phyloP scores from a whole-genome alignment of 2,888 invertebrate genomes.

The Anodontia alba region DNA sequence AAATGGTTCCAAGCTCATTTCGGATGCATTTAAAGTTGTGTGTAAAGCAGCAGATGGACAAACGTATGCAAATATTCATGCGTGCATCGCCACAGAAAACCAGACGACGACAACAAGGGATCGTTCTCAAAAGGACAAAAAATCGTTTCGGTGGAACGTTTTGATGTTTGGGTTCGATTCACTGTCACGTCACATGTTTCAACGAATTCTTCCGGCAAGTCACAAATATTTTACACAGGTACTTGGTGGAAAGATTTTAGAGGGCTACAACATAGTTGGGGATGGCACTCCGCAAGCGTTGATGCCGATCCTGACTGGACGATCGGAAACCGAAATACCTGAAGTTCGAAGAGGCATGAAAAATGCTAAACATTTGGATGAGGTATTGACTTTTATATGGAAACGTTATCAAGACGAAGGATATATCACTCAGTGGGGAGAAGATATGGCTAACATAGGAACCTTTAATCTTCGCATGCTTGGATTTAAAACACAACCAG shows the following conservation, averaged over 20 bases:
- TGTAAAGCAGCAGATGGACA: conserved; percentile 75
- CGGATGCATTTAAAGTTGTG: conserved; percentile 80
- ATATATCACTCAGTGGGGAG: conserved; percentile 91
- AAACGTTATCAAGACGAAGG: conserved; percentile 88
- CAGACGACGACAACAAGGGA: background rate
- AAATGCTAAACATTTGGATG: conserved; percentile 89
- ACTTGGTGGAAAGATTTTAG: conserved; percentile 87
- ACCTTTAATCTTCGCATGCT: conserved; percentile 96
- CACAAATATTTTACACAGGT: conserved; percentile 75
- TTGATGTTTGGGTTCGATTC: conserved; percentile 96
- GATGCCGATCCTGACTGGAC: conserved; percentile 94
- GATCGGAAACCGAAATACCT: conserved; percentile 92
- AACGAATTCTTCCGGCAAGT: conserved; percentile 80
- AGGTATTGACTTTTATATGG: conserved; percentile 91
- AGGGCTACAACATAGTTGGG: conserved; percentile 87
- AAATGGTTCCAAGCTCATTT: conserved; percentile 68
- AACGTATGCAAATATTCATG: conserved; percentile 89
- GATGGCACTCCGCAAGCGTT: conserved; percentile 88
- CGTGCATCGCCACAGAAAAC: conserved; percentile 85
- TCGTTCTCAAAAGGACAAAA: background rate
- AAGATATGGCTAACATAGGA: conserved; percentile 93
- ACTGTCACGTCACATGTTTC: conserved; percentile 90
- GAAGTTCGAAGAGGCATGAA: conserved; percentile 91
- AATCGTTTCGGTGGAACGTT: conserved; percentile 84
- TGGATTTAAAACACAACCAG: conserved; percentile 93